Conservation (phyloP, 1,140 invertebrate species). For the Eupristina koningsbergeri region DNA sequence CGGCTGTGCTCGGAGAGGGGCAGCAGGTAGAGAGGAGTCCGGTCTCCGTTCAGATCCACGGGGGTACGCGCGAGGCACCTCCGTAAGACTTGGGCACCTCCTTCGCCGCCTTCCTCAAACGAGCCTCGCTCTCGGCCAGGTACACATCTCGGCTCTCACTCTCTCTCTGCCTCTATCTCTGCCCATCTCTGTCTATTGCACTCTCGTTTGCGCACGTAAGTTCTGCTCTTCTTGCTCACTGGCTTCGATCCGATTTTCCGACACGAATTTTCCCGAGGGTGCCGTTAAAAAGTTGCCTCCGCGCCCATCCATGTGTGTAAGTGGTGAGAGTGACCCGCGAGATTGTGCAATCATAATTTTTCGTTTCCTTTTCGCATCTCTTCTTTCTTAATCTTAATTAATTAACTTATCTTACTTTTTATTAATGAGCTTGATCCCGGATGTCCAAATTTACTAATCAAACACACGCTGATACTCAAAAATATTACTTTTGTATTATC, state of each 20-base stretch:
- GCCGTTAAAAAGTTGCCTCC: neutral
- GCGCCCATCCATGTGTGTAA: neutral
- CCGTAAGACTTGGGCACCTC: conserved; percentile 71
- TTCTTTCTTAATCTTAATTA: neutral
- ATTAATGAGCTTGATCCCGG: no score
- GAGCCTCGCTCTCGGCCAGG: conserved; percentile 70
- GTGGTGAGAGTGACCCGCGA: neutral
- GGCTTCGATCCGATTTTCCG: neutral
- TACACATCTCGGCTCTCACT: conserved; percentile 62
- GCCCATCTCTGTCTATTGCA: neutral
- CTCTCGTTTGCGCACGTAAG: neutral
- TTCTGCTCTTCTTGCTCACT: neutral
- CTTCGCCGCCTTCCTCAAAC: conserved; percentile 71
- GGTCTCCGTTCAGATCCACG: conserved; percentile 66
- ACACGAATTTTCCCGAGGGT: neutral
- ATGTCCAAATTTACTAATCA: no score
- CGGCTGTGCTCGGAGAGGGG: conserved; percentile 41
- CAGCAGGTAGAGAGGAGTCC: conserved; percentile 54
- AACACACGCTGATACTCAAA: no score
- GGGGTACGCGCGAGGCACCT: conserved; percentile 43
- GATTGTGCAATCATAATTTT: neutral
- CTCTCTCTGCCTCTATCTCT: neutral
- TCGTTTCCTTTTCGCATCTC: neutral
- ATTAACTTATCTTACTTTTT: no score
- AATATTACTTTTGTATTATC: no score